A percentile compares a stretch with the other conserved stretches of the same genome.
Evolutionary conservation across 2,113 vertebrate genomes (phyloP).

Genomic region (Tenrec ecaudatus): DNA sequence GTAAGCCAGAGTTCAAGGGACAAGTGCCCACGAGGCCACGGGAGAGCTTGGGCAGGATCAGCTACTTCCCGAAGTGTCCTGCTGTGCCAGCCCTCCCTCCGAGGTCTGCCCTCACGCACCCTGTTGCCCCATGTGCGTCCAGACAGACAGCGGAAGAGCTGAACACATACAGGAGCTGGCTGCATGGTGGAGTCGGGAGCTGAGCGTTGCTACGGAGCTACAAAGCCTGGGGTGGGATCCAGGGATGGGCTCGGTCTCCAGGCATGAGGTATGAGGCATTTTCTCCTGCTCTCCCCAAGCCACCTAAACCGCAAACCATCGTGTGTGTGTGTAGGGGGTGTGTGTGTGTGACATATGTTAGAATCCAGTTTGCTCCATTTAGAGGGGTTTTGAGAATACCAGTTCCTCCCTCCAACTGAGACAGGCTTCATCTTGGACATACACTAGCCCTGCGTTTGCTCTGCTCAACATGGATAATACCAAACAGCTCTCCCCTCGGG

Average conservation of each 20-base stretch:
- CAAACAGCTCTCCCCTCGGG: constrained; percentile 54
- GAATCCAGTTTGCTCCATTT: constrained; percentile 49
- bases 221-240: constrained; percentile 39
- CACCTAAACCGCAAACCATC: constrained; percentile 52
- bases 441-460: not conserved
- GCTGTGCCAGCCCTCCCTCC: not conserved
- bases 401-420: constrained; percentile 34
- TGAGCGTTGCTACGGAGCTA: constrained; percentile 54
- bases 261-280: constrained; percentile 17
- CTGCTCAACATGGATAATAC: constrained; percentile 49
- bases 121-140: not conserved
- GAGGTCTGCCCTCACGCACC: not conserved
- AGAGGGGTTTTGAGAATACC: not conserved
- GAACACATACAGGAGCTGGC: constrained; percentile 28
- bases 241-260: constrained; percentile 41
- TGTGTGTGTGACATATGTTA: not conserved
- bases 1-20: not conserved
- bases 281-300: constrained; percentile 7
- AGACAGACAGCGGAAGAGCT: constrained; percentile 54
- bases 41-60: not conserved
- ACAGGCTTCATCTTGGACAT: constrained; percentile 45
- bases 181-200: constrained; percentile 7
- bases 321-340: too few species aligned
- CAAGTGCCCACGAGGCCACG: not conserved
- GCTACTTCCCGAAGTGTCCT: not conserved